These are phyloP conservation scores for Dicycla oo DNA, from an alignment of 2,888 invertebrate genomes.

Conservation along the genomic window DNA sequence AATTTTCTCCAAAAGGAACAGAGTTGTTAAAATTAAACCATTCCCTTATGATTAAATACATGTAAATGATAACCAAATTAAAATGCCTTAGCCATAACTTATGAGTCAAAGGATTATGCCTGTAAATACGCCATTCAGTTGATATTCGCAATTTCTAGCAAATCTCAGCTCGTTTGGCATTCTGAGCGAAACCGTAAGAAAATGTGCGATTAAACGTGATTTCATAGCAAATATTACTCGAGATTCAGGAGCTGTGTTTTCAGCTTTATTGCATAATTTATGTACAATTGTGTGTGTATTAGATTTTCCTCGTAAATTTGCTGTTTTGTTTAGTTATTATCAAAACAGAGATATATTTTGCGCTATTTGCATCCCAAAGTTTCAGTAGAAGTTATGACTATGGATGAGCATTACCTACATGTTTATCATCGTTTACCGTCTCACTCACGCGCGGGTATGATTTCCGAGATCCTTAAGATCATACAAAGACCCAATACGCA, in stretches of 20 bases:
- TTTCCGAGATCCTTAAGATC: background rate
- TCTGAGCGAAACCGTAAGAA: conserved; percentile 5
- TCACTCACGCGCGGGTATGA: background rate
- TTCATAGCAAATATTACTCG: conserved; percentile 23
- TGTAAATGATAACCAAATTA: background rate
- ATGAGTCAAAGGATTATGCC: background rate
- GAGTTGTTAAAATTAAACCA: background rate
- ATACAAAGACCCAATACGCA: background rate
- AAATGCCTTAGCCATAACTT: background rate
- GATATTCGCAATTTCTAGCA: background rate
- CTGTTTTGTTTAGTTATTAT: conserved; percentile 30
- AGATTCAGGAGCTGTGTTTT: conserved; percentile 28
- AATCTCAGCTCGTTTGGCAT: conserved; percentile 10
- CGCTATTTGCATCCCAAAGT: conserved; percentile 3
- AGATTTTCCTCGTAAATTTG: conserved; percentile 21
- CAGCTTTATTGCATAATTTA: conserved; percentile 25
- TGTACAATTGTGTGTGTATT: conserved; percentile 19
- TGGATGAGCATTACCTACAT: background rate
- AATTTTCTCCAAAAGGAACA: background rate
- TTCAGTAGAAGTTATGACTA: conserved; percentile 18
- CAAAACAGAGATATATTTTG: conserved; percentile 21
- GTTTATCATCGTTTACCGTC: conserved; percentile 6
- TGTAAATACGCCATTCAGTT: background rate
- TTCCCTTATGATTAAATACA: background rate
- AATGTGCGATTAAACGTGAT: conserved; percentile 33